phyloP scores from a whole-genome alignment of 2,113 vertebrate genomes.

The Psammodynastes pulverulentus region DNA sequence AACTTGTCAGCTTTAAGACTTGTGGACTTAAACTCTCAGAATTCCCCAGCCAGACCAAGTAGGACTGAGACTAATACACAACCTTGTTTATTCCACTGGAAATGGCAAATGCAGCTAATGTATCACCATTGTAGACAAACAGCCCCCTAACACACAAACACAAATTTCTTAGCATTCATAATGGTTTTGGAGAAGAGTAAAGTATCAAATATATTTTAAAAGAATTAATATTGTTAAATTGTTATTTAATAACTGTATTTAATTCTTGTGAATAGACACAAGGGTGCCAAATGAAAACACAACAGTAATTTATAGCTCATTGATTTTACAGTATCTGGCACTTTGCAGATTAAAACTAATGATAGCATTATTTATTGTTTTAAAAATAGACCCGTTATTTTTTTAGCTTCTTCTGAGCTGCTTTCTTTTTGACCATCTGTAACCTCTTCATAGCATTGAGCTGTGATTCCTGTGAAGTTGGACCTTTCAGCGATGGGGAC shows the following conservation, averaged over 20 bases:
- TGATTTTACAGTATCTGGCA: constrained; percentile 55
- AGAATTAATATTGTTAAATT: not conserved
- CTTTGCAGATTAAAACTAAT: not conserved
- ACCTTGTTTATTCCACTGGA: too few species aligned
- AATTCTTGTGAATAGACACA: not conserved
- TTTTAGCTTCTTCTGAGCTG: constrained; percentile 94
- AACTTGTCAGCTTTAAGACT: too few species aligned
- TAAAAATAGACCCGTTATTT: constrained; percentile 71
- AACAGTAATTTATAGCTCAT: constrained; percentile 2
- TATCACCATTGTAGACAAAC: too few species aligned
- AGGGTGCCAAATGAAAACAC: constrained; percentile 11
- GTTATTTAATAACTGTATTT: not conserved
- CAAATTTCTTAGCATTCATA: not conserved
- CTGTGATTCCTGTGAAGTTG: constrained; percentile 94
- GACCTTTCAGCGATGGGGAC: constrained; percentile 78
- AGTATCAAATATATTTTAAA: not conserved
- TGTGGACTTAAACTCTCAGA: too few species aligned
- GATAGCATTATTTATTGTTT: constrained; percentile 18
- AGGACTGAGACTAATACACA: too few species aligned
- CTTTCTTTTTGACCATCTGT: constrained; percentile 98
- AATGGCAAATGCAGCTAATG: too few species aligned
- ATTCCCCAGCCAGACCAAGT: too few species aligned
- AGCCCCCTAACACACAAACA: not conserved
- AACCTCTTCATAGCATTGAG: constrained; percentile 96
- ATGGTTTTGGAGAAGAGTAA: not conserved